Percentiles rank a stretch among this genome's conserved stretches.
Conservation (phyloP, 2,797 vertebrate genomes). For the Pangasius sanitwongsei region DNA sequence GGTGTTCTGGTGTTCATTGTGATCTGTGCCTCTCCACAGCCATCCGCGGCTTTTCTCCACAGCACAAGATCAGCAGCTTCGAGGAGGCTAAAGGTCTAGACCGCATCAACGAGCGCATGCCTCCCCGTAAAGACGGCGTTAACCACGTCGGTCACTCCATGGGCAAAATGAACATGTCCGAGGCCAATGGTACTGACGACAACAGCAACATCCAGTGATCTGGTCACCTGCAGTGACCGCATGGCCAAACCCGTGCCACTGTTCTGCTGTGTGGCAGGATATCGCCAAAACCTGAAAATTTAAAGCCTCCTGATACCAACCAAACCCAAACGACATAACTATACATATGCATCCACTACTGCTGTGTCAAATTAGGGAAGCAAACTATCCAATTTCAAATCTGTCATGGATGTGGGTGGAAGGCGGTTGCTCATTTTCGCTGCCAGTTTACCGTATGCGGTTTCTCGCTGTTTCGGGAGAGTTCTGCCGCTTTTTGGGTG, state of each 20-base stretch:
- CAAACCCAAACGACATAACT: slow-evolving; percentile 72
- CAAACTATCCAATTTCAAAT: slow-evolving; percentile 57
- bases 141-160: slow-evolving; percentile 82
- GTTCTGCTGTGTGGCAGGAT: slow-evolving; percentile 68
- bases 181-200: slow-evolving; percentile 84
- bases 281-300: slow-evolving; percentile 73
- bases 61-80: slow-evolving; percentile 85
- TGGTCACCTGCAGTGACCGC: slow-evolving; percentile 51
- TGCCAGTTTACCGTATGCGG: slow-evolving; percentile 62
- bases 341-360: slow-evolving; percentile 69
- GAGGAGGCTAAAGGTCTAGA: slow-evolving; percentile 82
- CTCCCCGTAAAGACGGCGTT: slow-evolving; percentile 79
- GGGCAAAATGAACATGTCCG: slow-evolving; percentile 84
- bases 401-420: slow-evolving; percentile 60
- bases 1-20: slow-evolving; percentile 38
- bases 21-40: slow-evolving; percentile 64
- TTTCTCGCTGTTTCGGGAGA: slow-evolving; percentile 55
- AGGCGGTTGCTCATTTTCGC: slow-evolving; percentile 70
- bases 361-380: slow-evolving; percentile 58
- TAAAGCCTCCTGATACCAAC: slow-evolving; percentile 74
- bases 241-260: slow-evolving; percentile 63
- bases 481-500: slow-evolving; percentile 49
- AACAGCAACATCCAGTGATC: slow-evolving; percentile 84
- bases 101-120: slow-evolving; percentile 85
- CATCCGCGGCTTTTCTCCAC: slow-evolving; percentile 82